Conservation (phyloP, 2,888 invertebrate genomes). For the Fragum sueziense region DNA sequence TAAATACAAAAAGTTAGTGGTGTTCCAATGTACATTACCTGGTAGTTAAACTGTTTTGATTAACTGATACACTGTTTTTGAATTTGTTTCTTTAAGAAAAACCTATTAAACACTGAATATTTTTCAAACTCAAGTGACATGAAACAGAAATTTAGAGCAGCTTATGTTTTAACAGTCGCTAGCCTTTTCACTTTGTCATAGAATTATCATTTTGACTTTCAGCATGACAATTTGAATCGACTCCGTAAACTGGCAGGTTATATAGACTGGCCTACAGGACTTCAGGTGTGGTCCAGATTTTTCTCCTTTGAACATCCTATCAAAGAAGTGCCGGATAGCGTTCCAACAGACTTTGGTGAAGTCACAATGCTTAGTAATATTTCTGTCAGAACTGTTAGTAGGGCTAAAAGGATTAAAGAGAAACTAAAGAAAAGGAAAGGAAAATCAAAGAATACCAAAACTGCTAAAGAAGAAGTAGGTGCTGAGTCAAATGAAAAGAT, state of each 20-base stretch:
- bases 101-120: too few species aligned
- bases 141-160: too few species aligned
- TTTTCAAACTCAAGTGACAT: too few species aligned
- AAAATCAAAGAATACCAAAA: slow-evolving; percentile 31
- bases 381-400: slow-evolving; percentile 29
- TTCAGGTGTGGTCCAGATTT: slow-evolving; percentile 79
- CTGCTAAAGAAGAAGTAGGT: neutral
- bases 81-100: too few species aligned
- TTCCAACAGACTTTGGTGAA: slow-evolving; percentile 63
- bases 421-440: slow-evolving; percentile 42
- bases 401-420: slow-evolving; percentile 48
- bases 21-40: too few species aligned
- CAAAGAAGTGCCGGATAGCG: slow-evolving; percentile 62
- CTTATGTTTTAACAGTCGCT: too few species aligned
- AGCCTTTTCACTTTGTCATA: too few species aligned
- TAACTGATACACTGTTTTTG: too few species aligned
- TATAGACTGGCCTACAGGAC: slow-evolving; percentile 80
- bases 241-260: slow-evolving; percentile 73
- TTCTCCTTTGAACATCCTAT: slow-evolving; percentile 72
- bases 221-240: slow-evolving; percentile 76
- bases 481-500: neutral
- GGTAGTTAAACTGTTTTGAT: too few species aligned
- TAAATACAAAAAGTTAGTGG: too few species aligned
- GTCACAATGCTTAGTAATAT: slow-evolving; percentile 38
- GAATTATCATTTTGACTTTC: too few species aligned